A percentile compares a stretch with the other conserved stretches of the same genome.
These are phyloP conservation scores for Cryptoprocta ferox DNA, from an alignment of 2,797 vertebrate species.

Conservation along the genomic window DNA sequence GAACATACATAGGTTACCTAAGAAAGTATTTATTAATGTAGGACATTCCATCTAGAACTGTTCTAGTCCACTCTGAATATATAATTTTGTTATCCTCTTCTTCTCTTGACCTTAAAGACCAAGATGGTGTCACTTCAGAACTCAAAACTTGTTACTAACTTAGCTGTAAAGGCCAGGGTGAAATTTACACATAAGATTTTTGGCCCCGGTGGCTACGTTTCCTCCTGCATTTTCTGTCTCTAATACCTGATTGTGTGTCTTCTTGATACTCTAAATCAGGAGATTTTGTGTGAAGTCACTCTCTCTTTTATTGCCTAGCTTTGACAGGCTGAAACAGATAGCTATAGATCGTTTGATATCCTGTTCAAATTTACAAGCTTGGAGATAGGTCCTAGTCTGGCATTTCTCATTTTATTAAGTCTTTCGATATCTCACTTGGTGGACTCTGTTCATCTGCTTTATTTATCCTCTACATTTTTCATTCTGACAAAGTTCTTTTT, in stretches of 20 bases:
- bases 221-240: not conserved
- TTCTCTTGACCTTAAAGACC: not conserved
- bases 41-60: not conserved
- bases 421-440: not conserved
- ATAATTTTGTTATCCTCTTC: not conserved
- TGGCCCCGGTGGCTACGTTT: not conserved
- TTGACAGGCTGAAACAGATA: not conserved
- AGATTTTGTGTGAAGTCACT: not conserved
- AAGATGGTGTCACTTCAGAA: not conserved
- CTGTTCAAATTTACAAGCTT: not conserved
- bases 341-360: not conserved
- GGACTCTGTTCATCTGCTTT: not conserved
- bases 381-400: not conserved
- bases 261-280: not conserved
- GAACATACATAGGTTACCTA: not conserved
- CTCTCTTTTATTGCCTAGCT: not conserved
- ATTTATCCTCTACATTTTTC: conserved; percentile 3
- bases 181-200: not conserved
- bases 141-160: not conserved
- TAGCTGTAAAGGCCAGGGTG: not conserved
- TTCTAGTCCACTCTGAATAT: not conserved
- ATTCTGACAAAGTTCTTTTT: not conserved
- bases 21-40: not conserved
- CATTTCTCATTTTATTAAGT: not conserved
- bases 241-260: not conserved